Evolutionary conservation across 2,797 vertebrate species (phyloP), one percentile per base, ranked within the genome.

Genomic region (Sebastes matsubarae): DNA sequence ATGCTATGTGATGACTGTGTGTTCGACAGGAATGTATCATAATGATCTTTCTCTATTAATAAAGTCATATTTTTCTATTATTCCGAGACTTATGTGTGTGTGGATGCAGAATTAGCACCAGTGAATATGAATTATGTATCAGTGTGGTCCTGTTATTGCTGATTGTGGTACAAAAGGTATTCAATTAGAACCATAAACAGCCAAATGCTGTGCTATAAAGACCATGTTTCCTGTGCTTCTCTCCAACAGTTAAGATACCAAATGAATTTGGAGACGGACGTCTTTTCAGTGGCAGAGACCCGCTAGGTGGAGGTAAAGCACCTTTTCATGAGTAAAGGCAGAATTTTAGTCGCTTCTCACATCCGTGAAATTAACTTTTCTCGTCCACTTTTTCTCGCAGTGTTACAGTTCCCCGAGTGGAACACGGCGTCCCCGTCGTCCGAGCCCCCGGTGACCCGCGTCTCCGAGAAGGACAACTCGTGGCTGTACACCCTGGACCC

Each of bases 401-500:
- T 91, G 89, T 93, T 96, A 38, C 96, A 95, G 4, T 85, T 87
- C 72, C 79, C 91, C 0, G 96, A 96, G 55, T 96, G 95, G 95
- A 97, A 94, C 93, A 96, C 97, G 1, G 77, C 94, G 0, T 94
- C 96, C 4, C 96, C 97, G 5, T 95, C 97, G 0, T 95, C 96
- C 1, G 97, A 97, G 24, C 96, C 97, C 57, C 96, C 97, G 0
- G 95, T 97, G 42, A 96, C 95, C 0, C 93, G 93, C 0, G 92
- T 96, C 3, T 93, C 97, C 0, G 97, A 98, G 93, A 98, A 98
- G 91, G 98, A 99, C 87, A 98, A 98, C 92, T 97, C 94, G 54
- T 99, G 98, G 98, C 94, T 99, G 0, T 98, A 98, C 93, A 97
- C 97, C 0, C 92, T 99, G 85, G 98, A 99, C 81, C 98, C 98